A percentile compares a stretch with the other conserved stretches of the same genome.
Evolutionary conservation across 2,888 invertebrate genomes (phyloP).

Genomic region (Heliconius ismenius): DNA sequence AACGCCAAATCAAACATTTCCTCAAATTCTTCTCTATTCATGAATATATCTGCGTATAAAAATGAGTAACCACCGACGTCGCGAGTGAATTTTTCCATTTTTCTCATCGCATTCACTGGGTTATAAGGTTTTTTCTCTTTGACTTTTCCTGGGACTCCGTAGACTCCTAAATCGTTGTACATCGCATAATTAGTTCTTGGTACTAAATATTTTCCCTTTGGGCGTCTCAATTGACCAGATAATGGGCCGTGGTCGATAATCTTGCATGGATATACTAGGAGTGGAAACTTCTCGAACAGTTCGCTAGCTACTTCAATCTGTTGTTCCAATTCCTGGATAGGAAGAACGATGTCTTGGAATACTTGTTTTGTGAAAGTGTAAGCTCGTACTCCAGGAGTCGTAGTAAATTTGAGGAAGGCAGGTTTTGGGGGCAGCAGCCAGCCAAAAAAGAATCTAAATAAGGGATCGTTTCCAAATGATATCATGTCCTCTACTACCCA

Average conservation of each 20-base stretch:
- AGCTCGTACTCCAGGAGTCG: slow-evolving; percentile 85
- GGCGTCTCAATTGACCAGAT: slow-evolving; percentile 82
- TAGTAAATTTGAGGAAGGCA: slow-evolving; percentile 87
- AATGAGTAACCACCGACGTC: slow-evolving; percentile 86
- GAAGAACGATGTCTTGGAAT: slow-evolving; percentile 87
- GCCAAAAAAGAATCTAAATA: slow-evolving; percentile 84
- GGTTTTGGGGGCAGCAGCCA: slow-evolving; percentile 87
- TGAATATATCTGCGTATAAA: slow-evolving; percentile 87
- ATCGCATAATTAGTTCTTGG: slow-evolving; percentile 85
- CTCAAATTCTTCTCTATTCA: slow-evolving; percentile 84
- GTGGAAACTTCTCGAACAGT: slow-evolving; percentile 85
- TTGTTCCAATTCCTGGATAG: slow-evolving; percentile 83
- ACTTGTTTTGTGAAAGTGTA: slow-evolving; percentile 87
- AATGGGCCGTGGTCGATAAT: slow-evolving; percentile 83
- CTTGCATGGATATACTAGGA: slow-evolving; percentile 86
- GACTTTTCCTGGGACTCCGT: slow-evolving; percentile 85
- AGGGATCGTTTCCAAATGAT: slow-evolving; percentile 84
- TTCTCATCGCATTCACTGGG: slow-evolving; percentile 84
- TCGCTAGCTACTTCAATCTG: slow-evolving; percentile 83
- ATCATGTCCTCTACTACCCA: slow-evolving; percentile 89
- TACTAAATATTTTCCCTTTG: slow-evolving; percentile 81
- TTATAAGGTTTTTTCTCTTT: slow-evolving; percentile 83
- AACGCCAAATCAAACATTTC: slow-evolving; percentile 86
- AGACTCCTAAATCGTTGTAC: slow-evolving; percentile 87
- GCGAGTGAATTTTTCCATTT: slow-evolving; percentile 86